phyloP scores from a whole-genome alignment of 2,113 vertebrate genomes.

The Carassius auratus region DNA sequence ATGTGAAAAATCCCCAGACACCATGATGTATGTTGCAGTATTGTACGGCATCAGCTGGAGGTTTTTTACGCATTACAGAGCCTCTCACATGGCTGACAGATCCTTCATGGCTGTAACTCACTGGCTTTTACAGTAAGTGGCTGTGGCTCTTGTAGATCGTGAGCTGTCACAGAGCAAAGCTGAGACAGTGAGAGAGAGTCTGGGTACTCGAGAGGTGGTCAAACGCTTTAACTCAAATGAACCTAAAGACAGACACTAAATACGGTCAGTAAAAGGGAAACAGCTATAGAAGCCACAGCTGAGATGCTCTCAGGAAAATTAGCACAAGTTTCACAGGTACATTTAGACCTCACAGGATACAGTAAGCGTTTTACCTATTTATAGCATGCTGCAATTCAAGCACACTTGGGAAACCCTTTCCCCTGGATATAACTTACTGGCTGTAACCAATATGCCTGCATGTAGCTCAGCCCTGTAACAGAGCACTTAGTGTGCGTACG shows the following conservation, averaged over 20 bases:
- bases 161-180: slow-evolving; percentile 28
- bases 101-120: slow-evolving; percentile 16
- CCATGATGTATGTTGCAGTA: not conserved
- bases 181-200: not conserved
- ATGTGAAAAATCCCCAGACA: not conserved
- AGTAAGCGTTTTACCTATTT: slow-evolving; percentile 48
- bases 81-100: not conserved
- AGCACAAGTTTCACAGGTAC: slow-evolving; percentile 40
- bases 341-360: slow-evolving; percentile 28
- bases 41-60: not conserved
- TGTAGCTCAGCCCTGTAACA: slow-evolving; percentile 52
- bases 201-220: not conserved
- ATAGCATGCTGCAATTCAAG: slow-evolving; percentile 54
- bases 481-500: slow-evolving; percentile 37
- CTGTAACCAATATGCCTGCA: slow-evolving; percentile 48
- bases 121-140: slow-evolving; percentile 4
- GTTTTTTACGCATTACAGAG: not conserved
- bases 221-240: not conserved
- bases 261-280: not conserved
- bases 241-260: slow-evolving; percentile 22
- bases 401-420: slow-evolving; percentile 59
- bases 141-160: slow-evolving; percentile 16
- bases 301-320: slow-evolving; percentile 20
- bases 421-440: slow-evolving; percentile 52
- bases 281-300: not conserved